phyloP scores from a whole-genome alignment of 2,113 vertebrate genomes.

The Brachypteracias leptosomus region DNA sequence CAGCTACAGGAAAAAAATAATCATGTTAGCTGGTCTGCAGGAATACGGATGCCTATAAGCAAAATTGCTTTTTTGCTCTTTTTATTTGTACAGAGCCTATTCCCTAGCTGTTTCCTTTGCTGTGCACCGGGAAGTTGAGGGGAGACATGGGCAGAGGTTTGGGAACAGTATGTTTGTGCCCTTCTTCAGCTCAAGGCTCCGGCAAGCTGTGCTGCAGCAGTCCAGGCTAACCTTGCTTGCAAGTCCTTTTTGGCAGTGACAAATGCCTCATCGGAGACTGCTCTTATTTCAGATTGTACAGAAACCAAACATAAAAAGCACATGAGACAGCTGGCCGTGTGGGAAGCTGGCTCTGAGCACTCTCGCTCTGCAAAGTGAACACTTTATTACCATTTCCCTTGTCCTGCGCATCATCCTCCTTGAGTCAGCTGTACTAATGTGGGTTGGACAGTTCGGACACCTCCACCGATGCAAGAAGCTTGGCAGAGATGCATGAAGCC shows the following conservation, averaged over 20 bases:
- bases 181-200: not conserved
- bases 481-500: not conserved
- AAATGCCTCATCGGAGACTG: not conserved
- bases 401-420: not conserved
- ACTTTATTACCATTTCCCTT: not conserved
- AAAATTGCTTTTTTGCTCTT: not conserved
- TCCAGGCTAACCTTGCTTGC: not conserved
- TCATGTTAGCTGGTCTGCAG: too few relatives aligned
- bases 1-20: not conserved
- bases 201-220: accelerated
- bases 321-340: not conserved
- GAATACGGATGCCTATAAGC: not conserved
- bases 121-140: not conserved
- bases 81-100: not conserved
- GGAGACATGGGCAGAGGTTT: accelerated
- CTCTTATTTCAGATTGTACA: not conserved
- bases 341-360: not conserved
- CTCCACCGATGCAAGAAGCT: accelerated
- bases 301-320: not conserved
- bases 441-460: not conserved
- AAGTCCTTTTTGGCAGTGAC: not conserved
- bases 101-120: not conserved
- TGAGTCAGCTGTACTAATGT: accelerated
- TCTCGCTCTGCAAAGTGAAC: not conserved
- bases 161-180: not conserved